phyloP scores from a whole-genome alignment of 2,797 vertebrate species.

The Poeciliopsis paucimaculata region DNA sequence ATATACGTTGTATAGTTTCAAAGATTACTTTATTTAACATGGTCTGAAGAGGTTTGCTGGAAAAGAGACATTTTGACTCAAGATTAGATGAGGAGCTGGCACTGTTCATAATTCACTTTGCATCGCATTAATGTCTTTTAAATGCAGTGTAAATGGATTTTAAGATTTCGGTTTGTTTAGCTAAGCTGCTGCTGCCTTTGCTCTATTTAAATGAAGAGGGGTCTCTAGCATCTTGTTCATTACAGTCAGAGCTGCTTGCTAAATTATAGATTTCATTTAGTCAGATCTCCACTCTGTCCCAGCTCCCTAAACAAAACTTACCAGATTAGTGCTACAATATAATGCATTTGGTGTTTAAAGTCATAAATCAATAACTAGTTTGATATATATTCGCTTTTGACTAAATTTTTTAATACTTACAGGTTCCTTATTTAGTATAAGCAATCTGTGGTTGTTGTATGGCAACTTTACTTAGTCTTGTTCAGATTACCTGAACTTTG shows the following conservation, averaged over 20 bases:
- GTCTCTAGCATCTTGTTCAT: background rate
- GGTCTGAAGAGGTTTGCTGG: background rate
- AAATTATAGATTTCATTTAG: background rate
- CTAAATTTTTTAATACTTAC: background rate
- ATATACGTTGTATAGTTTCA: background rate
- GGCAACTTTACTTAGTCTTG: background rate
- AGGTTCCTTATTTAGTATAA: background rate
- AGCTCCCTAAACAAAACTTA: background rate
- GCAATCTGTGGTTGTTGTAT: background rate
- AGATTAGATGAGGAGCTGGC: background rate
- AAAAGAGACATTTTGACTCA: background rate
- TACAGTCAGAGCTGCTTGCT: slow-evolving; percentile 1
- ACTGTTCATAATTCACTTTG: slow-evolving; percentile 1
- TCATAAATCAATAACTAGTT: background rate
- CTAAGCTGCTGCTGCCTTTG: background rate
- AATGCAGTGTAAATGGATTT: background rate
- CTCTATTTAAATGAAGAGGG: background rate
- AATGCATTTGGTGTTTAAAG: background rate
- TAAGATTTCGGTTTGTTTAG: background rate
- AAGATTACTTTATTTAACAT: background rate
- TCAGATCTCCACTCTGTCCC: background rate
- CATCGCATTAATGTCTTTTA: background rate
- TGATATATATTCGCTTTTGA: background rate
- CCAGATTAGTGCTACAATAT: background rate
- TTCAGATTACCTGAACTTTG: background rate